phyloP scores from a whole-genome alignment of 2,888 invertebrate genomes.

The Ectemnius continuus region DNA sequence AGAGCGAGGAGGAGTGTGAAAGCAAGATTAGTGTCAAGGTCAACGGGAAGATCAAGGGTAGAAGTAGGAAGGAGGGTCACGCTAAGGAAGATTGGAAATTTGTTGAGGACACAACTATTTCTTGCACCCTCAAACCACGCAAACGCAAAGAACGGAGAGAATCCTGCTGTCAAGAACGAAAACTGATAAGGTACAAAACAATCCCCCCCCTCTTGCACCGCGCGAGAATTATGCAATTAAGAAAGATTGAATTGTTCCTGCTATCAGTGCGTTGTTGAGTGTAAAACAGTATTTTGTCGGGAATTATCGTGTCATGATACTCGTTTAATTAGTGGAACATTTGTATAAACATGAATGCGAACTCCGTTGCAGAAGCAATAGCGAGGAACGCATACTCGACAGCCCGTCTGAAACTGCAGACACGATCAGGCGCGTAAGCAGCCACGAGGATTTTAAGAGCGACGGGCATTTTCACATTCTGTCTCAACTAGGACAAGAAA shows the following conservation, averaged over 20 bases:
- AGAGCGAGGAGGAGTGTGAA: not conserved
- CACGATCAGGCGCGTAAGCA: constrained; percentile 80
- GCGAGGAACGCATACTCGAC: constrained; percentile 75
- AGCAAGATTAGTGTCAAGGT: not conserved
- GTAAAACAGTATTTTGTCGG: not conserved
- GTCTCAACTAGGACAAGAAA: constrained; percentile 72
- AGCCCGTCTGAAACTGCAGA: constrained; percentile 62
- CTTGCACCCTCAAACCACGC: constrained; percentile 81
- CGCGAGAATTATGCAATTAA: not conserved
- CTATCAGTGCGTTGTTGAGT: not conserved
- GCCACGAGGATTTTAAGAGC: constrained; percentile 82
- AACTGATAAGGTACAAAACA: constrained; percentile 70
- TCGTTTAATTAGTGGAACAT: not conserved
- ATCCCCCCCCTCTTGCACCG: not conserved
- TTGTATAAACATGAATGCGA: not conserved
- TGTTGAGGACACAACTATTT: constrained; percentile 80
- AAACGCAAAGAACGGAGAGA: constrained; percentile 83
- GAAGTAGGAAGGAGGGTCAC: not conserved
- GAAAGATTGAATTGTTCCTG: constrained; percentile 28
- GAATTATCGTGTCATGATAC: not conserved
- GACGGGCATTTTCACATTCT: constrained; percentile 71
- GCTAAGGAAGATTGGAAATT: constrained; percentile 77
- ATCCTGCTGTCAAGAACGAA: constrained; percentile 78
- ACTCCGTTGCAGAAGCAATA: constrained; percentile 68
- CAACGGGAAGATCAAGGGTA: not conserved